phyloP scores from a whole-genome alignment of 2,797 vertebrate species.

The Euphonia xanthogaster region DNA sequence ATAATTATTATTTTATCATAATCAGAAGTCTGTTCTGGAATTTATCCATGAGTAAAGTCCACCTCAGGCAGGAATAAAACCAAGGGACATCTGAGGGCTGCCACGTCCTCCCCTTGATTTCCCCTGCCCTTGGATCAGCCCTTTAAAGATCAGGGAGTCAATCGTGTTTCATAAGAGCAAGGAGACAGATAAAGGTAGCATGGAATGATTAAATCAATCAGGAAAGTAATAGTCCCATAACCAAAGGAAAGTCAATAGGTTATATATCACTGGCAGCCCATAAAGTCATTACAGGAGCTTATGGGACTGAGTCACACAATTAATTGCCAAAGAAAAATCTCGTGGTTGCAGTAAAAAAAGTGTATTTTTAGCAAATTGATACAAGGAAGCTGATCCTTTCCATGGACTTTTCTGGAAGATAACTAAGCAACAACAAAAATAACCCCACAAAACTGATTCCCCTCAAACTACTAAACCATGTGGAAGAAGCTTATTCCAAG shows the following conservation, averaged over 20 bases:
- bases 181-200: neutral
- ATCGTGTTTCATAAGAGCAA: neutral
- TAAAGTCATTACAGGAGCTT: constrained; percentile 50
- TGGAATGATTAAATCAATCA: constrained; percentile 45
- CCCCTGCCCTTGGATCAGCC: neutral
- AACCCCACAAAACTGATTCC: neutral
- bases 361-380: neutral
- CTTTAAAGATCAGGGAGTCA: neutral
- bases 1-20: neutral
- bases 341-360: neutral
- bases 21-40: neutral
- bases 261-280: constrained; percentile 4
- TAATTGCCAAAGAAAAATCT: constrained; percentile 14
- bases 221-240: constrained; percentile 40
- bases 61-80: neutral
- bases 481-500: neutral
- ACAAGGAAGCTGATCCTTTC: neutral
- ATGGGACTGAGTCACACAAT: constrained; percentile 2
- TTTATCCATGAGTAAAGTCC: neutral
- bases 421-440: constrained; percentile 21
- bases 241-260: constrained; percentile 34
- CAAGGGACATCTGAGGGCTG: neutral
- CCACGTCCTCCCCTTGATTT: neutral
- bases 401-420: neutral
- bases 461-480: neutral